Conservation (phyloP, 2,113 vertebrate genomes). For the Solea senegalensis region DNA sequence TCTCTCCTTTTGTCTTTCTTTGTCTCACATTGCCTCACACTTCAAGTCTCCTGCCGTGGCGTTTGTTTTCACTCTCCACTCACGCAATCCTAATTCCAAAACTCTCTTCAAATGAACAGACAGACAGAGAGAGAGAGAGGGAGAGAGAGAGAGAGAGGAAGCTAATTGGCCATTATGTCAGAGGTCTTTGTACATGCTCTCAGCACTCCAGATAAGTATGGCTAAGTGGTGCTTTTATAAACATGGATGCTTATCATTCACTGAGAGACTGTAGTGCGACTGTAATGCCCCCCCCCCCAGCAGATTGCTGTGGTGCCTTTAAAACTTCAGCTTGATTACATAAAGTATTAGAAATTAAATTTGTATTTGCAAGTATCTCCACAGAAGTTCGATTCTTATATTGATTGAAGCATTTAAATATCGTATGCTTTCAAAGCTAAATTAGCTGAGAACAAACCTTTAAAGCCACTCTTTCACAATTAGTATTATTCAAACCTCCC, state of each 20-base stretch:
- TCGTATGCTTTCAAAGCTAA: no score
- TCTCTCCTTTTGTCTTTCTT: background rate
- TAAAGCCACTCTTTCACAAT: background rate
- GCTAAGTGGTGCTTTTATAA: slow-evolving; percentile 67
- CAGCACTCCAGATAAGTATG: slow-evolving; percentile 68
- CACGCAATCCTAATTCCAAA: slow-evolving; percentile 53
- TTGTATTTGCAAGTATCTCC: no score
- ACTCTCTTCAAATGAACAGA: slow-evolving; percentile 16
- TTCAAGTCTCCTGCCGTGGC: slow-evolving; percentile 40
- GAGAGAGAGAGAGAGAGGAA: slow-evolving; percentile 42
- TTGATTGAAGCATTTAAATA: no score
- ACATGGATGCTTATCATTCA: slow-evolving; percentile 72
- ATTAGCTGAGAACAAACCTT: background rate
- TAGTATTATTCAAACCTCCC: slow-evolving; percentile 11
- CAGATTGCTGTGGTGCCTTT: background rate
- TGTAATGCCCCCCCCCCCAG: slow-evolving; percentile 21
- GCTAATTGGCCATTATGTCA: slow-evolving; percentile 69
- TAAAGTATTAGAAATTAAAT: no score
- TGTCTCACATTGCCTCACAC: slow-evolving; percentile 2
- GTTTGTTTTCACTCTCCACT: slow-evolving; percentile 63
- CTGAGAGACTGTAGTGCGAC: slow-evolving; percentile 29
- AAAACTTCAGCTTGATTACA: no score
- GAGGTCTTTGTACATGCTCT: slow-evolving; percentile 64
- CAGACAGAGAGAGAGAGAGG: slow-evolving; percentile 42
- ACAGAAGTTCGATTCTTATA: no score